These are phyloP conservation scores for Symphodus melops DNA, from an alignment of 2,113 vertebrate genomes.

Conservation along the genomic window DNA sequence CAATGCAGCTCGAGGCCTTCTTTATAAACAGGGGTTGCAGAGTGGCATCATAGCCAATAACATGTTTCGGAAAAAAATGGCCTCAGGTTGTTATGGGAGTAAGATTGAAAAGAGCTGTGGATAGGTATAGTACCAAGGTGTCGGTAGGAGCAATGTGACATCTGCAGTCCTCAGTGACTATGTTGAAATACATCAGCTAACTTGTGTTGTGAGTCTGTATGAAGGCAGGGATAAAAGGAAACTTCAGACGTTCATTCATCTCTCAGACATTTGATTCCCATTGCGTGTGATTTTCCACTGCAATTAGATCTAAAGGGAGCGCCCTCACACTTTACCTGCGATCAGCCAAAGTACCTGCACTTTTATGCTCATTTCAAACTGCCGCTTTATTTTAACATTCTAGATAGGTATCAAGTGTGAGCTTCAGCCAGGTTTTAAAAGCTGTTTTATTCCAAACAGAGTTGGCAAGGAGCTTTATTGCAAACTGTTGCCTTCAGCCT, in stretches of 20 bases:
- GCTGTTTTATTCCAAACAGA: constrained; percentile 22
- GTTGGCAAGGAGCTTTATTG: constrained; percentile 5
- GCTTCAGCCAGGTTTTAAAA: constrained; percentile 18
- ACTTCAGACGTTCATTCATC: constrained; percentile 58
- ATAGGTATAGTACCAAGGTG: constrained; percentile 8
- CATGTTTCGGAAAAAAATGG: constrained; percentile 28
- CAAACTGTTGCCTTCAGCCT: constrained; percentile 19
- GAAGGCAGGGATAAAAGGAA: constrained; percentile 52
- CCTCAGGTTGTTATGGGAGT: constrained; percentile 38
- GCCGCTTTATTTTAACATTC: constrained; percentile 30
- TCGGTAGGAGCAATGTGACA: constrained; percentile 34
- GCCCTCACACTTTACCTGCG: constrained; percentile 31
- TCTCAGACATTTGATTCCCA: constrained; percentile 45
- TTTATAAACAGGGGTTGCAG: constrained; percentile 29
- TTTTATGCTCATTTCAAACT: constrained; percentile 44
- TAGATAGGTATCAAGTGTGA: constrained; percentile 37
- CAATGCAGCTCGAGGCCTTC: constrained; percentile 30
- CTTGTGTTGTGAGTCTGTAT: constrained; percentile 30
- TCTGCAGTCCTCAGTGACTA: constrained; percentile 18
- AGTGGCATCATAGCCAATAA: constrained; percentile 38
- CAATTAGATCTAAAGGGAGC: constrained; percentile 19
- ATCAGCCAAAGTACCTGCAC: constrained; percentile 38
- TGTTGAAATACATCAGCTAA: constrained; percentile 61
- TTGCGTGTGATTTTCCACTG: constrained; percentile 35
- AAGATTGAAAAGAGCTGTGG: constrained; percentile 6